Evolutionary conservation across 2,888 invertebrate species (phyloP).

Genomic region (Drosophila vallismaia): DNA sequence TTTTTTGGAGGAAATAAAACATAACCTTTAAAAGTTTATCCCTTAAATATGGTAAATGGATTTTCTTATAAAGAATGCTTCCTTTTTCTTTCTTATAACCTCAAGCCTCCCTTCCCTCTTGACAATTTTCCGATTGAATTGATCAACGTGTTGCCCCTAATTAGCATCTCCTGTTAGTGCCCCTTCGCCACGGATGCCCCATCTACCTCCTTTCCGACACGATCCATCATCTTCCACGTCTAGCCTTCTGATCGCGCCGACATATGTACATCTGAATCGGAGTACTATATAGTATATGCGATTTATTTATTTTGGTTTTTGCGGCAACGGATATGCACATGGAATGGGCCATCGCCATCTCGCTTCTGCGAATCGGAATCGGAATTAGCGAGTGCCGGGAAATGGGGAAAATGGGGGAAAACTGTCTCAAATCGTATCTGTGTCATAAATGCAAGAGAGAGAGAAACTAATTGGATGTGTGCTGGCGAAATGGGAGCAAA

Average conservation of each 20-base stretch:
- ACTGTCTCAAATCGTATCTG: constrained; percentile 62
- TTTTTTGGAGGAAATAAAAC: too few relatives aligned
- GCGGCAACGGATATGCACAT: constrained; percentile 72
- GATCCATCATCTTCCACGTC: constrained; percentile 38
- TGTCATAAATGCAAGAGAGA: constrained; percentile 53
- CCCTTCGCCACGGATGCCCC: constrained; percentile 1
- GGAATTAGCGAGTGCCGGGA: constrained; percentile 50
- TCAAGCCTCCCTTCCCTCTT: too few relatives aligned
- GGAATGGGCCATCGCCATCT: constrained; percentile 38
- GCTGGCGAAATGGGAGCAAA: constrained; percentile 28
- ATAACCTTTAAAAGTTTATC: constrained; percentile 30
- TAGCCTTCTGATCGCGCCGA: constrained; percentile 70
- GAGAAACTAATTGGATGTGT: constrained; percentile 61
- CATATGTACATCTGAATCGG: constrained; percentile 34
- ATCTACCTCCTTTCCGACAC: constrained; percentile 10
- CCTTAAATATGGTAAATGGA: background rate
- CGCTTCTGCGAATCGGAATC: constrained; percentile 13
- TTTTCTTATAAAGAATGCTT: too few relatives aligned
- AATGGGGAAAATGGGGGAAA: constrained; percentile 58
- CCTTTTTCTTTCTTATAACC: too few relatives aligned
- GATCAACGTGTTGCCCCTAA: constrained; percentile 59
- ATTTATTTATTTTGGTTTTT: constrained; percentile 25
- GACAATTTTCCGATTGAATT: constrained; percentile 38
- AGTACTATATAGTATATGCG: constrained; percentile 15
- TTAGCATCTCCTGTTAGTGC: constrained; percentile 70